Evolutionary conservation across 2,888 invertebrate genomes (phyloP), one percentile per base, ranked within the genome.

Genomic region (Euclidia mi): DNA sequence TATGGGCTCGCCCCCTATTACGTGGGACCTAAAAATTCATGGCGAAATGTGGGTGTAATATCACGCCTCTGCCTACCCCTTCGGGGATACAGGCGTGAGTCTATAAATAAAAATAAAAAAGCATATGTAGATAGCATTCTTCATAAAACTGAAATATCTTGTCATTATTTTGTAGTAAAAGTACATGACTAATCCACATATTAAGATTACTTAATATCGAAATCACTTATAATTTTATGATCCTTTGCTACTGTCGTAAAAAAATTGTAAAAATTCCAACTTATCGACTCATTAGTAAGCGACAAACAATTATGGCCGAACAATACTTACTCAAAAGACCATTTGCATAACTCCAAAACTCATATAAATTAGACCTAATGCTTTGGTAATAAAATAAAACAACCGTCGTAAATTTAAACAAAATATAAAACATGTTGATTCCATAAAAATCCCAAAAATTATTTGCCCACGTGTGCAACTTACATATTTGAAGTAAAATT

Each of bases 391-490:
- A 53, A 71, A 70, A 34, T 6, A 43, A 56, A 59, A 73, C 47
- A 51, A 67, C 43, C 7, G 12, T 59, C 58, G 25, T 73, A 71
- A 70, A 71, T 68, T n/a, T 53, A 64, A 40, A 60, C 20, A 29
- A 40, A 56, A 68, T 57, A 58, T 55, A 68, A 64, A 76, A 66
- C 49, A 47, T 55, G 56, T 56, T 61, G 56, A 64, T 41, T 60
- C 32, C 31, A 59, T 60, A 60, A 51, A 32, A 45, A 45, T 70
- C 29, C 31, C 14, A 56, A 45, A 55, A 61, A 71, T 59, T 60
- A 67, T 42, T 50, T 60, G 56, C 68, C 71, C 74, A 77, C 76
- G 69, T 68, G 65, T 70, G 64, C 60, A 59, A 66, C 62, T 66
- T 50, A 15, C 57, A 57, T 58, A 17, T 51, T 55, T 38, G 14